Percentiles rank a stretch among this genome's conserved stretches.
These are phyloP conservation scores for Stegodyphus dumicola DNA, from an alignment of 1,140 invertebrate genomes.

Conservation along the genomic window DNA sequence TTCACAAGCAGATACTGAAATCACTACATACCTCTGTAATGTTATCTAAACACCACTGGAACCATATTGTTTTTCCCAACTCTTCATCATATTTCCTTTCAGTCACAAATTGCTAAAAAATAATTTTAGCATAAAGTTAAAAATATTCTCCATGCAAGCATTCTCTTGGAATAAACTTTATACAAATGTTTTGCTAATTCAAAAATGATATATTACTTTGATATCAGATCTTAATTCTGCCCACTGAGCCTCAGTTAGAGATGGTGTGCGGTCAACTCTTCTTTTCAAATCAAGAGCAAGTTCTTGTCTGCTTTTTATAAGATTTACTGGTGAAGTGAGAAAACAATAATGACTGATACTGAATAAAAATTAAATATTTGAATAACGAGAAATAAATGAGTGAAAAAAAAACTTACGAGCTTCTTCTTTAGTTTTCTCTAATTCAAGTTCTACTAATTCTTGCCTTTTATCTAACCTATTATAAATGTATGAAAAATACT, in stretches of 20 bases:
- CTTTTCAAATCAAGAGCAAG: constrained; percentile 31
- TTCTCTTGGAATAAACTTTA: not conserved
- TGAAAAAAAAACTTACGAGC: constrained; percentile 30
- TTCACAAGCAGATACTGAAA: no score
- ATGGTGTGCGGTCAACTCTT: constrained; percentile 38
- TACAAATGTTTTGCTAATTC: not conserved
- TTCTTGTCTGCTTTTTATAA: constrained; percentile 49
- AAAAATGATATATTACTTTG: constrained; percentile 30
- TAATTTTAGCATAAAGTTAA: not conserved
- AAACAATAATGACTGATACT: not conserved
- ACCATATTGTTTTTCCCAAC: constrained; percentile 59
- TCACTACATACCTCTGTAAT: constrained; percentile 36
- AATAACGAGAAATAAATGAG: not conserved
- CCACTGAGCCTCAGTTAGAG: constrained; percentile 45
- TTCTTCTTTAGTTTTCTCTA: constrained; percentile 34
- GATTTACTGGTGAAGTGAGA: constrained; percentile 11
- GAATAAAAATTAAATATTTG: not conserved
- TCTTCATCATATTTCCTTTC: constrained; percentile 62
- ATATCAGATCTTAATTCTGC: constrained; percentile 51
- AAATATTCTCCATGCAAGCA: not conserved
- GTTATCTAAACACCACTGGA: constrained; percentile 38
- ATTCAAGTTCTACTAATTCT: constrained; percentile 23
- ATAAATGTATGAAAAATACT: not conserved
- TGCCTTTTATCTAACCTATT: constrained; percentile 38
- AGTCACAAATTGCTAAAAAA: constrained; percentile 57